Evolutionary conservation across 2,797 vertebrate species (phyloP).

Genomic region (Chiloscyllium punctatum): DNA sequence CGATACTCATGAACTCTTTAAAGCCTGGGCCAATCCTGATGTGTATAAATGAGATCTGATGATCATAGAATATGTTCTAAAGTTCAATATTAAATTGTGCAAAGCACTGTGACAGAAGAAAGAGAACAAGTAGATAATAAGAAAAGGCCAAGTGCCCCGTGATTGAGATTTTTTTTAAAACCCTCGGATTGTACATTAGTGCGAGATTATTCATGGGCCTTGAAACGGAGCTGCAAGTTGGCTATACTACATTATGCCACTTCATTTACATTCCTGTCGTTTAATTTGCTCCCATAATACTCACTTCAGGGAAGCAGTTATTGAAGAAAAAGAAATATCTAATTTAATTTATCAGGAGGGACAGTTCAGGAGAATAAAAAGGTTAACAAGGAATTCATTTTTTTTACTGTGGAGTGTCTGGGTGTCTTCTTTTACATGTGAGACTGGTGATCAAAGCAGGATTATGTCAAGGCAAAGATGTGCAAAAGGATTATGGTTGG

Average conservation of each 20-base stretch:
- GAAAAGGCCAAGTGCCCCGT: background rate
- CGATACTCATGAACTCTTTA: background rate
- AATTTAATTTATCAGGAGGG: constrained; percentile 38
- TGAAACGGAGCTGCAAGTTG: constrained; percentile 28
- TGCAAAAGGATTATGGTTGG: constrained; percentile 31
- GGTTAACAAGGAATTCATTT: constrained; percentile 36
- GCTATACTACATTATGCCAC: constrained; percentile 21
- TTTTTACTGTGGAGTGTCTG: background rate
- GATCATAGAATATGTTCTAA: background rate
- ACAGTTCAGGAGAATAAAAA: constrained; percentile 20
- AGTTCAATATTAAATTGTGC: constrained; percentile 12
- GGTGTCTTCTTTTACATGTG: constrained; percentile 23
- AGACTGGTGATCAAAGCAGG: constrained; percentile 32
- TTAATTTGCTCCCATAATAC: constrained; percentile 38
- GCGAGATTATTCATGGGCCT: constrained; percentile 31
- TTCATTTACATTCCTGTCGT: constrained; percentile 37
- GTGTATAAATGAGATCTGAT: background rate
- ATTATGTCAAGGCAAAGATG: constrained; percentile 8
- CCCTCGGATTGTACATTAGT: background rate
- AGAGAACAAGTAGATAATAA: background rate
- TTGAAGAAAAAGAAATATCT: constrained; percentile 37
- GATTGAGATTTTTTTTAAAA: constrained; percentile 19
- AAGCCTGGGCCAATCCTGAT: background rate
- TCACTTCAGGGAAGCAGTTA: constrained; percentile 35
- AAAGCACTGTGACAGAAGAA: background rate